These are phyloP conservation scores for Chelonus insularis DNA, from an alignment of 1,140 invertebrate species.

Conservation along the genomic window DNA sequence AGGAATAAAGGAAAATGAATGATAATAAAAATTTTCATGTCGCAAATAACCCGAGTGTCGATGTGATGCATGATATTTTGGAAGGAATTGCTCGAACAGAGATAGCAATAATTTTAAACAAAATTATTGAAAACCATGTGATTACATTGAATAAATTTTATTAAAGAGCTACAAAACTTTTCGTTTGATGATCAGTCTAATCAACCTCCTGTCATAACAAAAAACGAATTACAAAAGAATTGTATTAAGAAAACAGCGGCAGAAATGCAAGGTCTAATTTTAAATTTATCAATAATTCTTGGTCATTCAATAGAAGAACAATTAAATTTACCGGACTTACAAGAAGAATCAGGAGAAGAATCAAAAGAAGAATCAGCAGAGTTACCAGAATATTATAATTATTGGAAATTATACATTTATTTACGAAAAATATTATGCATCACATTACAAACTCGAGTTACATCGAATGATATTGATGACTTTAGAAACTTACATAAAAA, in stretches of 20 bases:
- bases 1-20: conserved; percentile 22
- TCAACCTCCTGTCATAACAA: conserved; percentile 11
- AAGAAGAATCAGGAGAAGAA: too few relatives aligned
- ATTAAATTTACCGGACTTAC: too few relatives aligned
- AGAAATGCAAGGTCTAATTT: conserved; percentile 18
- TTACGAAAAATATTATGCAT: conserved; percentile 13
- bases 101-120: conserved; percentile 5
- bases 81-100: conserved; percentile 1
- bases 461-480: background rate
- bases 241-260: background rate
- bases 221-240: conserved; percentile 7
- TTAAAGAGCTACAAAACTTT: conserved; percentile 6
- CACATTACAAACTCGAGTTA: background rate
- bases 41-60: too few relatives aligned
- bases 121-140: background rate
- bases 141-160: conserved; percentile 10
- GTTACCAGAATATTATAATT: background rate
- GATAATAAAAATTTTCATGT: background rate
- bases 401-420: conserved; percentile 19
- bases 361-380: too few relatives aligned
- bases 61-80: too few relatives aligned
- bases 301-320: conserved; percentile 10
- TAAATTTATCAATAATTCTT: background rate
- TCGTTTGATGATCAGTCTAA: background rate
- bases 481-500: background rate